phyloP scores from a whole-genome alignment of 2,113 vertebrate species.

The Heptranchias perlo region DNA sequence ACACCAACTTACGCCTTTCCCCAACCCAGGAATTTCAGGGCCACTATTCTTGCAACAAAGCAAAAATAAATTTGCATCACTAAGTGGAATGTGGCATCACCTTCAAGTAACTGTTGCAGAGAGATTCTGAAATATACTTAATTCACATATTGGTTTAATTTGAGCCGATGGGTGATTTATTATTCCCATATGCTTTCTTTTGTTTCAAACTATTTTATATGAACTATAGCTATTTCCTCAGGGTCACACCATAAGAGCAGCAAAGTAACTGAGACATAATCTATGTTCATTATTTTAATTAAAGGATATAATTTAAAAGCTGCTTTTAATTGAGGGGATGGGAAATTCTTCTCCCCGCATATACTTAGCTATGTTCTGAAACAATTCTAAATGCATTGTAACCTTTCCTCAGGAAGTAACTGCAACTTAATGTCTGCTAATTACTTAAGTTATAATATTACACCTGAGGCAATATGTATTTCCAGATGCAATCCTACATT shows the following conservation, averaged over 20 bases:
- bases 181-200: slow-evolving; percentile 28
- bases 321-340: not conserved
- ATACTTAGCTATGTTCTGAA: not conserved
- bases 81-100: not conserved
- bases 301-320: slow-evolving; percentile 19
- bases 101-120: not conserved
- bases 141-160: slow-evolving; percentile 26
- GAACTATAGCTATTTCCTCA: slow-evolving; percentile 12
- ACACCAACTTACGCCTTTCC: no score
- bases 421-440: slow-evolving; percentile 32
- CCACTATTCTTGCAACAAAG: not conserved
- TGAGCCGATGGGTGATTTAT: slow-evolving; percentile 1
- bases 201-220: slow-evolving; percentile 6
- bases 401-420: slow-evolving; percentile 35
- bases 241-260: not conserved
- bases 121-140: not conserved
- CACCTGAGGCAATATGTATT: not conserved
- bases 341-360: no score
- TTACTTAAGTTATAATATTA: slow-evolving; percentile 19
- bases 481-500: slow-evolving; percentile 19
- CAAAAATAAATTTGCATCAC: not conserved
- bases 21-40: not conserved
- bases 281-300: slow-evolving; percentile 36
- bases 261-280: not conserved
- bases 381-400: slow-evolving; percentile 25